Conservation (phyloP, 1,140 invertebrate genomes). For the Aphidius gifuensis region DNA sequence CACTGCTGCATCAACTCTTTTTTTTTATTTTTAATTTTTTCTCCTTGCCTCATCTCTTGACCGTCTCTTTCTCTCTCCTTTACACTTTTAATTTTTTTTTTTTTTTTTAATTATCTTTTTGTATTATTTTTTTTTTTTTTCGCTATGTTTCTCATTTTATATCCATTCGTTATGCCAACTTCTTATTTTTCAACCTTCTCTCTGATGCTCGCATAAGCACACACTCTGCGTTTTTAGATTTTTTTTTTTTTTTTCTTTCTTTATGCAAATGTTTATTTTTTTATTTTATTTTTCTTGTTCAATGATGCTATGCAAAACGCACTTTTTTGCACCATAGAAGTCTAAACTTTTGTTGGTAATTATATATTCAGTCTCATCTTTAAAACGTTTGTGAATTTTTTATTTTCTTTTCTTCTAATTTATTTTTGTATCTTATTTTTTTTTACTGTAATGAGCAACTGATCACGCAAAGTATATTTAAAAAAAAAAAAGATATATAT, state of each 20-base stretch:
- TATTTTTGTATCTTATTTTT: background rate
- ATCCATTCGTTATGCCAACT: background rate
- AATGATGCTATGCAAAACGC: background rate
- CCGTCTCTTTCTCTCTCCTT: slow-evolving; percentile 6
- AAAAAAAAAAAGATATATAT: too few relatives aligned
- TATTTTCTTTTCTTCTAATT: background rate
- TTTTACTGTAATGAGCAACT: too few relatives aligned
- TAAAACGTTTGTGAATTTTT: slow-evolving; percentile 3
- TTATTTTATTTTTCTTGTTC: background rate
- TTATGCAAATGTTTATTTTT: background rate
- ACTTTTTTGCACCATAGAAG: background rate
- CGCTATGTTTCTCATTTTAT: background rate
- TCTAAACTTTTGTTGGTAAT: slow-evolving; percentile 16
- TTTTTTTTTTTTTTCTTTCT: background rate
- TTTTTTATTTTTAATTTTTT: slow-evolving; percentile 4
- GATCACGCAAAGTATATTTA: too few relatives aligned
- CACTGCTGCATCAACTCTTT: background rate
- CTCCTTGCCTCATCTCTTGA: slow-evolving; percentile 14
- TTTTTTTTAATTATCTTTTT: slow-evolving; percentile 9
- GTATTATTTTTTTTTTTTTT: slow-evolving; percentile 6
- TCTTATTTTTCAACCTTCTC: background rate
- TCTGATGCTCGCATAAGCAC: slow-evolving; percentile 8
- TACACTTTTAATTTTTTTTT: slow-evolving; percentile 1
- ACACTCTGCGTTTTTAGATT: background rate
- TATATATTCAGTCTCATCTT: slow-evolving; percentile 9